phyloP scores from a whole-genome alignment of 2,797 vertebrate species.

The Pseudopleuronectes americanus region DNA sequence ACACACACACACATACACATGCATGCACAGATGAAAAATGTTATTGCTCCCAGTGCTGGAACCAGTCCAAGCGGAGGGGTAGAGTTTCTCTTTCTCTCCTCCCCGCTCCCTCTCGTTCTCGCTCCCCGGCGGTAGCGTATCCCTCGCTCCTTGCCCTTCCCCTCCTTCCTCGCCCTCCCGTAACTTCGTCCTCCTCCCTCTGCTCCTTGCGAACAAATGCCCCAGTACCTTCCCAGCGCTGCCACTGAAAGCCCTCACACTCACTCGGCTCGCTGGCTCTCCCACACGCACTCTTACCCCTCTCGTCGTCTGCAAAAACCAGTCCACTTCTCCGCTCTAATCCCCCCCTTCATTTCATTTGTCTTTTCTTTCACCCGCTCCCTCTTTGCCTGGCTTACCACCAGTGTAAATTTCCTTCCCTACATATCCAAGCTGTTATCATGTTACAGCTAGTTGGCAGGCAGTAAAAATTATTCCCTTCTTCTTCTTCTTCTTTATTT shows the following conservation, averaged over 20 bases:
- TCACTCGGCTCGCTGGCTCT: conserved; percentile 64
- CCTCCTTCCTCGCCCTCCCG: conserved; percentile 18
- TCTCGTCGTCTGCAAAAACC: conserved; percentile 61
- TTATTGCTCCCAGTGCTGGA: conserved; percentile 83
- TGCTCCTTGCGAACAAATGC: conserved; percentile 75
- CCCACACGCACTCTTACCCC: conserved; percentile 63
- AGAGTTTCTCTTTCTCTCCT: conserved; percentile 80
- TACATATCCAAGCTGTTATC: conserved; percentile 69
- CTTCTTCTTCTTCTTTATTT: conserved; percentile 36
- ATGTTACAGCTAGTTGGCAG: conserved; percentile 74
- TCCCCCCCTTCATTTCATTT: conserved; percentile 64
- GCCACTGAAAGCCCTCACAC: conserved; percentile 74
- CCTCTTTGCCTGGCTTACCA: conserved; percentile 43
- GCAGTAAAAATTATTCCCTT: conserved; percentile 70
- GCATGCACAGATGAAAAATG: conserved; percentile 79
- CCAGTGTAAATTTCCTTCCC: conserved; percentile 61
- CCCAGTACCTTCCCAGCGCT: conserved; percentile 49
- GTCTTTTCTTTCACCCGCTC: conserved; percentile 58
- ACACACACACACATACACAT: conserved; percentile 62
- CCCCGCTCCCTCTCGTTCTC: background rate
- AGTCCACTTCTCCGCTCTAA: conserved; percentile 69
- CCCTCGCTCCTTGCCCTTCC: conserved; percentile 46
- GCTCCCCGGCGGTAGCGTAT: conserved; percentile 25
- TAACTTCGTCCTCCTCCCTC: conserved; percentile 51
- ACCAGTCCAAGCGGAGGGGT: conserved; percentile 78